These are phyloP conservation scores for Bombus impatiens DNA, from an alignment of 1,140 invertebrate species.

Conservation along the genomic window DNA sequence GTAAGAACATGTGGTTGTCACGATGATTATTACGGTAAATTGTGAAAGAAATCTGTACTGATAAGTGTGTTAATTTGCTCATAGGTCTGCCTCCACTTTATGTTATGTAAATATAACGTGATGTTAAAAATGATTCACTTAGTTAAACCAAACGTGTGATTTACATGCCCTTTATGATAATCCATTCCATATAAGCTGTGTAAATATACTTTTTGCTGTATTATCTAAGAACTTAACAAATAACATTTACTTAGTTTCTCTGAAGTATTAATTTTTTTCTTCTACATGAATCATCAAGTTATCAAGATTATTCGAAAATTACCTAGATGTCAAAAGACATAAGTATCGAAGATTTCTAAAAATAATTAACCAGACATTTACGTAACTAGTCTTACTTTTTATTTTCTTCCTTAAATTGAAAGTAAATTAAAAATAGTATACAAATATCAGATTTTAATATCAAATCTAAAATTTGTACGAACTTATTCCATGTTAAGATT, in stretches of 20 bases:
- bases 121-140: background rate
- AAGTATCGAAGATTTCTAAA: too few relatives aligned
- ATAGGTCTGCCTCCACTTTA: background rate
- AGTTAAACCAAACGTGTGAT: too few relatives aligned
- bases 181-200: background rate
- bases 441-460: too few relatives aligned
- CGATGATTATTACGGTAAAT: background rate
- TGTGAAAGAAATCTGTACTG: background rate
- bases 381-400: background rate
- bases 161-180: background rate
- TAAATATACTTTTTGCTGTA: background rate
- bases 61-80: background rate
- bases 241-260: background rate
- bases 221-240: background rate
- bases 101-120: background rate
- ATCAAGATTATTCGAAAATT: too few relatives aligned
- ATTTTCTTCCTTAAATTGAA: background rate
- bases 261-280: background rate
- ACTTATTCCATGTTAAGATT: background rate
- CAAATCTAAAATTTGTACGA: background rate
- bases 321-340: too few relatives aligned
- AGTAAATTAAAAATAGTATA: too few relatives aligned
- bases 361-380: background rate
- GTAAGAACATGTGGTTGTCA: too few relatives aligned
- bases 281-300: background rate